Conservation (phyloP, 2,113 vertebrate genomes). For the Channa argus region DNA sequence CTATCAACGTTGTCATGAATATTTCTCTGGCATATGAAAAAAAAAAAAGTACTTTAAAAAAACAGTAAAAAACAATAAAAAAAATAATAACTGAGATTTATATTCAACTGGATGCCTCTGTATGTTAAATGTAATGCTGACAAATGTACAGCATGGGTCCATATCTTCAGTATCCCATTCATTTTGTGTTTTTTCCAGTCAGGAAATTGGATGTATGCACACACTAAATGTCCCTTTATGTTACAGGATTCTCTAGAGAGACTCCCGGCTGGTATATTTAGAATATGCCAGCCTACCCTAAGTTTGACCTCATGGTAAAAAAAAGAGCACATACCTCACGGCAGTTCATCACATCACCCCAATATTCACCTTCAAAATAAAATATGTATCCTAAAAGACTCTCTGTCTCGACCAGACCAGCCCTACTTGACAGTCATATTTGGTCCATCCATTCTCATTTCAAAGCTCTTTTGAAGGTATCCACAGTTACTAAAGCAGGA, state of each 20-base stretch:
- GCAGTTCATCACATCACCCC: background rate
- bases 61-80: conserved; percentile 9
- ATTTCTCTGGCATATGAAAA: background rate
- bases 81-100: background rate
- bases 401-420: background rate
- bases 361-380: conserved; percentile 1
- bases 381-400: background rate
- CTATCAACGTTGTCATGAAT: background rate
- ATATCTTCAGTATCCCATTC: background rate
- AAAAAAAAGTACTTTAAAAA: background rate
- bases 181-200: background rate
- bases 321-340: background rate
- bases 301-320: background rate
- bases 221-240: background rate
- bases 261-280: background rate
- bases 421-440: conserved; percentile 1
- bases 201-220: background rate
- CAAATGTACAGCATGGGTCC: background rate
- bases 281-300: background rate
- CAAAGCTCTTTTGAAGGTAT: conserved; percentile 33
- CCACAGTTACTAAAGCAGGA: conserved; percentile 33
- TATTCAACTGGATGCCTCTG: background rate
- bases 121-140: background rate
- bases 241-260: background rate
- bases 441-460: conserved; percentile 9